Evolutionary conservation across 2,797 vertebrate genomes (phyloP), one percentile per base, ranked within the genome.

Genomic region (Nasua narica): DNA sequence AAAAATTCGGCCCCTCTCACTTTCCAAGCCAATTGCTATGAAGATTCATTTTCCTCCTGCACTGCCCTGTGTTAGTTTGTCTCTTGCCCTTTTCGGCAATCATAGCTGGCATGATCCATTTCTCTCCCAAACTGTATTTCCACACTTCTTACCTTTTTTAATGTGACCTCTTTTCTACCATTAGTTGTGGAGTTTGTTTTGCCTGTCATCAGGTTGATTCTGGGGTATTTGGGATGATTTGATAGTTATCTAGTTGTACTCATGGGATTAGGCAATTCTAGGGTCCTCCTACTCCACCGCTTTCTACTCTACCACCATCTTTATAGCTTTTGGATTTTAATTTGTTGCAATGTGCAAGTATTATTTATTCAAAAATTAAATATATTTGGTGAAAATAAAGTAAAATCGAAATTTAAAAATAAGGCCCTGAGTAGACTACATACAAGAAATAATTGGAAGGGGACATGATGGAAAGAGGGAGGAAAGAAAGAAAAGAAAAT

Each of bases 281-380:
- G 21, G 37, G 35, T 70, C 69, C 69, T 40, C 67, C 35, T 40
- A 40, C 69, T 70, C 69, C 35, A 40, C 54, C 0, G 23, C 69
- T 37, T 70, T 37, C 21, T 25, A 40, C 69, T 25, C 69, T 37
- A 40, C 21, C 35, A 40, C 65, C 69, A 25, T 25, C 69, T 70
- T 43, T 58, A 10, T 52, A 69, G 14, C 19, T 67, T 93, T 65
- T 78, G 35, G 58, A 69, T 86, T 67, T 90, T 93, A 84, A 19
- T 77, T 67, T 92, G 9, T 79, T 94, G 58, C 40, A 35, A 79
- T 8, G 13, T 82, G 8, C 0, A 77, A 82, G 37, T 46, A 90
- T 43, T 90, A 8, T 62, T 85, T 78, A 89, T 60, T 90, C 21
- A 90, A 95, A 90, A 94, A 90, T n/a, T 50, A 78, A 88, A n/a